A percentile compares a stretch with the other conserved stretches of the same genome.
Conservation (phyloP, 2,888 invertebrate genomes). For the Eristalis arbustorum region DNA sequence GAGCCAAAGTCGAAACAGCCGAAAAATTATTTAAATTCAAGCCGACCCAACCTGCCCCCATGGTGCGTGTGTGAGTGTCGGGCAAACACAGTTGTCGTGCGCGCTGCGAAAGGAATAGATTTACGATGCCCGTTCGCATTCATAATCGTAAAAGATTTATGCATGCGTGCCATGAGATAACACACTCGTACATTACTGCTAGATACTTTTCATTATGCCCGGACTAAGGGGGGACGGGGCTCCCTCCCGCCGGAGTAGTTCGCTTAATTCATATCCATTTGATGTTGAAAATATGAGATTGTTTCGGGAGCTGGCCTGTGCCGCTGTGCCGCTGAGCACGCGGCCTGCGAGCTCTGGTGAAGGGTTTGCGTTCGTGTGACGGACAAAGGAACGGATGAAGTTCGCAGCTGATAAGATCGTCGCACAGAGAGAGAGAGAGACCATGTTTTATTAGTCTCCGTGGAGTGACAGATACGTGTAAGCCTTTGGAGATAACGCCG, state of each 20-base stretch:
- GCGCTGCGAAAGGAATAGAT: constrained; percentile 38
- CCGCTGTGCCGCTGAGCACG: no score
- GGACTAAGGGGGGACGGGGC: constrained; percentile 2
- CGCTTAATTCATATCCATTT: constrained; percentile 61
- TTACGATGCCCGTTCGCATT: constrained; percentile 60
- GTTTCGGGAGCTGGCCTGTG: constrained; percentile 4
- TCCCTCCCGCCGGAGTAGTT: constrained; percentile 25
- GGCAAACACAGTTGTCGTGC: background rate
- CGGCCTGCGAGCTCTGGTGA: background rate
- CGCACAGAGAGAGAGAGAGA: background rate
- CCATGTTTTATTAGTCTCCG: constrained; percentile 40
- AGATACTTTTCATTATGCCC: constrained; percentile 66
- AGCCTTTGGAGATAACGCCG: constrained; percentile 30
- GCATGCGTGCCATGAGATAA: constrained; percentile 65
- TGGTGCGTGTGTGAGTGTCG: constrained; percentile 3
- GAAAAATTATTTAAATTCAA: constrained; percentile 65
- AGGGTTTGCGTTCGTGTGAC: background rate
- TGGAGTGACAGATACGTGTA: constrained; percentile 29
- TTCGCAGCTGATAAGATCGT: constrained; percentile 51
- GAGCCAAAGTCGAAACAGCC: constrained; percentile 26
- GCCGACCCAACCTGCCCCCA: constrained; percentile 36
- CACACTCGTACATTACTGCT: constrained; percentile 32
- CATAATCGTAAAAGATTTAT: constrained; percentile 67
- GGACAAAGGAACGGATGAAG: constrained; percentile 19
- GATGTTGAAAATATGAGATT: constrained; percentile 57